Conservation (phyloP, 2,888 invertebrate genomes). For the Cheilosia impressa region DNA sequence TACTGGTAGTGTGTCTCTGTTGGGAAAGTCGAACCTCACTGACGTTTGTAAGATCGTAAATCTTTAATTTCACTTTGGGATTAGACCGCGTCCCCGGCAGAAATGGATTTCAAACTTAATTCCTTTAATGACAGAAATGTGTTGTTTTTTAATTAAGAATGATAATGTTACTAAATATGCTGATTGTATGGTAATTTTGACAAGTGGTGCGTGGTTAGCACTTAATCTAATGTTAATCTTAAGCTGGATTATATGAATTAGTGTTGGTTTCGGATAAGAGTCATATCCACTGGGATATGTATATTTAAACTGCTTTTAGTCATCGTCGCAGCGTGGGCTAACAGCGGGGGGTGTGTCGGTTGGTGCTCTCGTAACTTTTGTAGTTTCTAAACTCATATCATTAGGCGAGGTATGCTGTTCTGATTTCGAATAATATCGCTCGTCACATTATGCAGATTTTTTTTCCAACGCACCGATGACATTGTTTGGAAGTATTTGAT, state of each 20-base stretch:
- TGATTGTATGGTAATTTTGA: constrained; percentile 70
- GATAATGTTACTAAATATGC: constrained; percentile 61
- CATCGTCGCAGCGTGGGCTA: background rate
- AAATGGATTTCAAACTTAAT: constrained; percentile 63
- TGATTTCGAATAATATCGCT: background rate
- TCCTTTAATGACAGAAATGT: constrained; percentile 67
- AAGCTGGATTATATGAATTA: constrained; percentile 20
- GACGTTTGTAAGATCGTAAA: constrained; percentile 56
- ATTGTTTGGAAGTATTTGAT: too few relatives aligned
- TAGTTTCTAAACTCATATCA: background rate
- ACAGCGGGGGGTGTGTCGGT: background rate
- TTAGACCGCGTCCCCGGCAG: background rate
- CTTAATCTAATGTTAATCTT: constrained; percentile 25
- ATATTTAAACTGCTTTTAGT: background rate
- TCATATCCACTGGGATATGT: background rate
- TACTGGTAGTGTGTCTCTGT: background rate
- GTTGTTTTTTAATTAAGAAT: constrained; percentile 58
- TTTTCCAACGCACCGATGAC: background rate
- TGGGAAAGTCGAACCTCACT: constrained; percentile 36
- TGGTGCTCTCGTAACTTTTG: constrained; percentile 1
- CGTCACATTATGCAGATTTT: background rate
- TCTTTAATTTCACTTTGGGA: constrained; percentile 69
- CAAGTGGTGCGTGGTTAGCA: constrained; percentile 21
- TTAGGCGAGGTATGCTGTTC: background rate
- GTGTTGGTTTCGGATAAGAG: constrained; percentile 3